Base-by-base conservation (phyloP, 2,888 invertebrate species). In the Yponomeuta evonymella region DNA sequence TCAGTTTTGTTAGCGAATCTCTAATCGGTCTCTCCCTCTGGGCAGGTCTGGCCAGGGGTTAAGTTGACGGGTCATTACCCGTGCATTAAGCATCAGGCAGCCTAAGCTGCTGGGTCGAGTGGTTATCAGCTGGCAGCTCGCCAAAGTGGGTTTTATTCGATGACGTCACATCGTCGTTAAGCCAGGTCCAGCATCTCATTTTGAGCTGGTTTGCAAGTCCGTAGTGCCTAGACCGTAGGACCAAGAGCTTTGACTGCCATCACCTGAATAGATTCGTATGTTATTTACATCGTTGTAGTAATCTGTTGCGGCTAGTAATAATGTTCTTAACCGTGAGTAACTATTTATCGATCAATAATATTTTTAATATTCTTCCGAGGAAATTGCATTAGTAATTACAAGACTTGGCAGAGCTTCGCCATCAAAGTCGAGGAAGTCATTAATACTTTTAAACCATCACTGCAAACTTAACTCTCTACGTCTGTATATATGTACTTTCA, bases 51-150 rank as follows among this genome's bases (percentile, higher is more conserved):
- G 64, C 29, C 29, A 10, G 64, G 1, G 23, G 64, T 23, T 64
- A 64, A 64, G 64, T 64, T 43, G 67, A n/a, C 79, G 79, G 87
- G 88, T 88, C 87, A 83, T 90, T 88, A 86, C 82, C 87, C 89
- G 80, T 77, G 78, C 84, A 85, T 85, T 85, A 87, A 86, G 81
- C 65, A 33, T 65, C 30, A 80, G 82, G 82, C 80, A 80, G 51
- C 4, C 12, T 58, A 58, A 58, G 15, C 51, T 15, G 83, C 81
- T 80, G 75, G 85, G 84, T 85, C 82, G 83, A 86, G 86, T 83
- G 84, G 82, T 83, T 90, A 88, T 88, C 87, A 85, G 82, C 82
- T 90, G 91, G 90, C 88, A 76, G 77, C 74, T 72, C 73, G 85
- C 91, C 91, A 90, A 85, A 84, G 83, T 81, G 80, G 82, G 82